Percentiles rank a stretch among this genome's conserved stretches.
Evolutionary conservation across 2,113 vertebrate genomes (phyloP).

Genomic region (Cynoglossus semilaevis): DNA sequence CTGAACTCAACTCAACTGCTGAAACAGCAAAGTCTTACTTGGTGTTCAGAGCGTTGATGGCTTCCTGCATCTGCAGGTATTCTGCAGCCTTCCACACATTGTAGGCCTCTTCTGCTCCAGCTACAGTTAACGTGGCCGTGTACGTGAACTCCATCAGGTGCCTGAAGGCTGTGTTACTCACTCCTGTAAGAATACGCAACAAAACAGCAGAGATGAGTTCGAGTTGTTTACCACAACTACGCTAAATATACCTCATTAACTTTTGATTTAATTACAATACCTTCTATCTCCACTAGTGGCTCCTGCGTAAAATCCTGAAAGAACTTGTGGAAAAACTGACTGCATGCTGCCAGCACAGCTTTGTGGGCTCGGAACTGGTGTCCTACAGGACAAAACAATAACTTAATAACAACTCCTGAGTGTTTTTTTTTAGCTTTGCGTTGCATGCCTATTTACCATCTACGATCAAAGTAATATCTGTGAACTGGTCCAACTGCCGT

Average conservation of each 20-base stretch:
- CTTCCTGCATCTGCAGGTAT: constrained; percentile 97
- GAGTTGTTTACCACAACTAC: not conserved
- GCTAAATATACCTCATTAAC: not conserved
- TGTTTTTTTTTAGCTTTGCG: not conserved
- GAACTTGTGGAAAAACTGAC: constrained; percentile 97
- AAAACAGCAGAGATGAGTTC: too few species aligned
- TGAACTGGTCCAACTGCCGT: constrained; percentile 93
- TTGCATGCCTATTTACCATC: constrained; percentile 76
- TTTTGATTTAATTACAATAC: constrained; percentile 63
- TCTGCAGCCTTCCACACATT: constrained; percentile 98
- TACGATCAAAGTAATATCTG: constrained; percentile 96
- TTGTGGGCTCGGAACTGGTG: constrained; percentile 98
- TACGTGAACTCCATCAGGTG: constrained; percentile 98
- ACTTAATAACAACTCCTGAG: not conserved
- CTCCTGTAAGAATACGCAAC: constrained; percentile 76
- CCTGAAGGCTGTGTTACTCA: constrained; percentile 93
- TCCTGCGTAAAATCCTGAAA: constrained; percentile 98
- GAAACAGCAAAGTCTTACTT: constrained; percentile 64
- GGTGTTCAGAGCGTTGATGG: constrained; percentile 93
- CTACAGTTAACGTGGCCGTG: constrained; percentile 88
- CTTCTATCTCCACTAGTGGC: constrained; percentile 97
- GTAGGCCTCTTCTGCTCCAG: constrained; percentile 88
- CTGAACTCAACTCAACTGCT: not conserved
- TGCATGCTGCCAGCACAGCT: constrained; percentile 96
- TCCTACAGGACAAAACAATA: constrained; percentile 72